Evolutionary conservation across 1,140 invertebrate genomes (phyloP).

Genomic region (Conus ventricosus): DNA sequence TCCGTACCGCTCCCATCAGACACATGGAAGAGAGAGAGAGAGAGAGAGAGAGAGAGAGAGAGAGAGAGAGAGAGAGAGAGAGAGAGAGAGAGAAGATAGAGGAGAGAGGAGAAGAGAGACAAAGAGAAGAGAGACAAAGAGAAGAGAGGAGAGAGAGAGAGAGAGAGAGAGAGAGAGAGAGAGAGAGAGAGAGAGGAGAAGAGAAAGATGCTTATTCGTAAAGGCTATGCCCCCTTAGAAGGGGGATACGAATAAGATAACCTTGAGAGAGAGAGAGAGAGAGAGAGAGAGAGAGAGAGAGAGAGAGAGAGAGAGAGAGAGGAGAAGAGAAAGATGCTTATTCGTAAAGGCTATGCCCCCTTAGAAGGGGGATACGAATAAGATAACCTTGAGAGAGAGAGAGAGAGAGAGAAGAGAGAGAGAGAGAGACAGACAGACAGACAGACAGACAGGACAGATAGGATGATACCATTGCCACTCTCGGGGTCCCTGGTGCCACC

Average conservation of each 20-base stretch:
- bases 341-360: too few relatives aligned
- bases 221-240: background rate
- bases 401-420: too few relatives aligned
- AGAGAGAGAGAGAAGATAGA: constrained; percentile 13
- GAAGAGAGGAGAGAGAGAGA: background rate
- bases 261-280: too few relatives aligned
- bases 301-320: constrained; percentile 18
- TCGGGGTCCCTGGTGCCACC: background rate
- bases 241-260: background rate
- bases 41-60: constrained; percentile 14
- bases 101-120: background rate
- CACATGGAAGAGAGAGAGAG: background rate
- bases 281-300: constrained; percentile 11
- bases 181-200: background rate
- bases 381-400: too few relatives aligned
- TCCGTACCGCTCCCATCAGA: too few relatives aligned
- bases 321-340: too few relatives aligned
- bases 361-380: background rate
- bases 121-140: background rate
- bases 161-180: constrained; percentile 17
- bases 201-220: too few relatives aligned
- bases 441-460: background rate
- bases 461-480: background rate
- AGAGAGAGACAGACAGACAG: too few relatives aligned
- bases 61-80: constrained; percentile 20